Conservation (phyloP, 2,113 vertebrate species). For the Sphaerodactylus townsendi region DNA sequence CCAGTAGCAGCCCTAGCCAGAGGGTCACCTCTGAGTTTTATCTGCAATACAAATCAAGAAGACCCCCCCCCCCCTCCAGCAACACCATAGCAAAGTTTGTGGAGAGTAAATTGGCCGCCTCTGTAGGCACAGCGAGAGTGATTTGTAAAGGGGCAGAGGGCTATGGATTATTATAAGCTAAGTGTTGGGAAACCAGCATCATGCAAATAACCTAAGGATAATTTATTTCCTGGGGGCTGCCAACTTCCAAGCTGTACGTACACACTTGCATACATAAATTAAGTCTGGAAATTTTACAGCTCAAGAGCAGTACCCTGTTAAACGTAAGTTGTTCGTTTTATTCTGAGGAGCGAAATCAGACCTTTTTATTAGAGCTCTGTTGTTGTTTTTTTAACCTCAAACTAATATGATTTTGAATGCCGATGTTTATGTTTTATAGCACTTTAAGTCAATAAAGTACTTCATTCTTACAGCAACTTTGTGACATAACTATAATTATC, state of each 20-base stretch:
- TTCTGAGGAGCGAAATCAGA: constrained; percentile 17
- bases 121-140: constrained; percentile 50
- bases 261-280: constrained; percentile 41
- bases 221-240: constrained; percentile 51
- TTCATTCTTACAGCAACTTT: neutral
- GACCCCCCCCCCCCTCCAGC: too few relatives aligned
- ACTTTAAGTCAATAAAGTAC: neutral
- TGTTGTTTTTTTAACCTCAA: neutral
- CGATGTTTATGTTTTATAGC: neutral
- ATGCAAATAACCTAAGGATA: constrained; percentile 47
- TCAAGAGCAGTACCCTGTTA: constrained; percentile 39
- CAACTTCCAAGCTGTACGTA: constrained; percentile 45
- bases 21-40: neutral
- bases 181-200: constrained; percentile 50
- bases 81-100: constrained; percentile 31
- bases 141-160: constrained; percentile 53
- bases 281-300: constrained; percentile 50
- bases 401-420: neutral
- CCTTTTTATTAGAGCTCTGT: constrained; percentile 28
- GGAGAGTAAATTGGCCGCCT: constrained; percentile 40
- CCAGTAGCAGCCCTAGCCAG: neutral
- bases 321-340: constrained; percentile 54
- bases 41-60: neutral
- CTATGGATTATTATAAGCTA: constrained; percentile 66
- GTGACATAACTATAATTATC: neutral